phyloP scores from a whole-genome alignment of 2,797 vertebrate genomes.

The Crax fasciolata region DNA sequence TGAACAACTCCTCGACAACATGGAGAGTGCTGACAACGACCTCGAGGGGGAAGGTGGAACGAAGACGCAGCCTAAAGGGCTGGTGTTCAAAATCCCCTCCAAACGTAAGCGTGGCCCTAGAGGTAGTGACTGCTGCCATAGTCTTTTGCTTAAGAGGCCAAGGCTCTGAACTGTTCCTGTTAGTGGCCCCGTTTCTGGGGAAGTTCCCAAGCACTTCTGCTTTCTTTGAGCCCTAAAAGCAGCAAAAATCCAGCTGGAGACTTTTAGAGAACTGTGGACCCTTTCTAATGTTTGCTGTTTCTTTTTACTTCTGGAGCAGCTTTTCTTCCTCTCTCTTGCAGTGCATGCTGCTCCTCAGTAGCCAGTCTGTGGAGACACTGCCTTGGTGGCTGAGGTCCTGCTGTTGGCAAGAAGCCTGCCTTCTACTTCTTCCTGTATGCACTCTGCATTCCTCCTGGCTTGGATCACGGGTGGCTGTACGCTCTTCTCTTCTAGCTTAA shows the following conservation, averaged over 20 bases:
- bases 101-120: constrained; percentile 85
- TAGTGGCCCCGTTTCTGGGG: not conserved
- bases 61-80: constrained; percentile 69
- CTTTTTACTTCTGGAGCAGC: not conserved
- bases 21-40: constrained; percentile 85
- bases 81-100: constrained; percentile 92
- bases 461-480: not conserved
- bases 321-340: not conserved
- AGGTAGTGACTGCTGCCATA: not conserved
- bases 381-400: not conserved
- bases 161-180: not conserved
- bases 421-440: not conserved
- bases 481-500: not conserved
- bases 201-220: not conserved
- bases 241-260: not conserved
- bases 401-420: not conserved
- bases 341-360: not conserved
- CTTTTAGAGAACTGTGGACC: not conserved
- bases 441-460: not conserved
- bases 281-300: not conserved
- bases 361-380: not conserved
- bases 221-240: not conserved
- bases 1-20: constrained; percentile 84
- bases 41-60: constrained; percentile 65
- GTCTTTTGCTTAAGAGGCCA: not conserved